Conservation (phyloP, 2,888 invertebrate species). For the Gerris lacustris region DNA sequence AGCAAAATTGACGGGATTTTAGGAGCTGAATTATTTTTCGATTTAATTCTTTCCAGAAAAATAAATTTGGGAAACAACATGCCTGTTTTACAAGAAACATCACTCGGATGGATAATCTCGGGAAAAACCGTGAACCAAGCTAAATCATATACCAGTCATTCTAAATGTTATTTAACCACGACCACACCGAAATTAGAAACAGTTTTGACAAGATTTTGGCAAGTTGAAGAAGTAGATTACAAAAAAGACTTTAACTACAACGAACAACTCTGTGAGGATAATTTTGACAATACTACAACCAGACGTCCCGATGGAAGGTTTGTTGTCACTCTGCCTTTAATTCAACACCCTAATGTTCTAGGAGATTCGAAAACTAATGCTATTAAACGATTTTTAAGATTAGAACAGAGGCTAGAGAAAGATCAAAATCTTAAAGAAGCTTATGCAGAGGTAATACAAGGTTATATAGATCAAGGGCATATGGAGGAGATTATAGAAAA, state of each 20-base stretch:
- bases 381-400: not conserved
- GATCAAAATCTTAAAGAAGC: not conserved
- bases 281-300: not conserved
- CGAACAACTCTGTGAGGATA: not conserved
- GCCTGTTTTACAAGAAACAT: not conserved
- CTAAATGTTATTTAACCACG: not conserved
- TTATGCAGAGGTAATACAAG: slow-evolving; percentile 7
- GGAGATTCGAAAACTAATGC: slow-evolving; percentile 10
- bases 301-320: not conserved
- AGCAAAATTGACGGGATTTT: slow-evolving; percentile 4
- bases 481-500: not conserved
- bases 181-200: not conserved
- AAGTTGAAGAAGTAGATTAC: not conserved
- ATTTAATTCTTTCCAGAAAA: not conserved
- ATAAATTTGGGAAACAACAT: slow-evolving; percentile 5
- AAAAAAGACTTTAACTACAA: not conserved
- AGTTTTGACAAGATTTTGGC: slow-evolving; percentile 6
- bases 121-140: no score
- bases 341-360: not conserved
- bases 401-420: slow-evolving; percentile 1
- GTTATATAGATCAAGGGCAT: not conserved
- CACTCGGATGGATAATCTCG: slow-evolving; percentile 13
- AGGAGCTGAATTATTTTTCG: slow-evolving; percentile 12
- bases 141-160: not conserved
- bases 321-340: slow-evolving; percentile 10